phyloP scores from a whole-genome alignment of 2,888 invertebrate genomes.

The Gortyna flavago region DNA sequence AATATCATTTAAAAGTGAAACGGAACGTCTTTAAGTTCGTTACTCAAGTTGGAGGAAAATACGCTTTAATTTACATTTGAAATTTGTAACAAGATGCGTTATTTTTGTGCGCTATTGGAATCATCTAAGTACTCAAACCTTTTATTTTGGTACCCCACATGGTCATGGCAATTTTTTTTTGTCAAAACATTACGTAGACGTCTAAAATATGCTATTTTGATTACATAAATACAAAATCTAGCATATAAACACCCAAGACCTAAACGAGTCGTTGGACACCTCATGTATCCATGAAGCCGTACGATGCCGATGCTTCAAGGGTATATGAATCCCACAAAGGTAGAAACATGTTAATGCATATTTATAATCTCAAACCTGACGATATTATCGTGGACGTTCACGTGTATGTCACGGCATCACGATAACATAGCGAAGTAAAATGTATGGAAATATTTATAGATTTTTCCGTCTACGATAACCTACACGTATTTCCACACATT shows the following conservation, averaged over 20 bases:
- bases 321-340: neutral
- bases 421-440: no score
- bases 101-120: neutral
- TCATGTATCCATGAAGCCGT: no score
- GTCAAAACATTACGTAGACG: fast-evolving
- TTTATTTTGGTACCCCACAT: neutral
- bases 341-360: neutral
- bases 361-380: no score
- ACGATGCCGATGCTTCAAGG: no score
- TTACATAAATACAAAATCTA: neutral
- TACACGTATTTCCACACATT: neutral
- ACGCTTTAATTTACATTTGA: neutral
- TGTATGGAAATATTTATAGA: neutral
- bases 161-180: neutral
- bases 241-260: neutral
- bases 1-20: conserved; percentile 55
- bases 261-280: neutral
- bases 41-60: conserved; percentile 51
- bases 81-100: neutral
- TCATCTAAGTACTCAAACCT: neutral
- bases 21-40: conserved; percentile 43
- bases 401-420: neutral
- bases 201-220: neutral
- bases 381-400: no score
- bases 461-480: neutral